Evolutionary conservation across 1,140 invertebrate genomes (phyloP).

Genomic region (Thaumetopoea pityocampa): DNA sequence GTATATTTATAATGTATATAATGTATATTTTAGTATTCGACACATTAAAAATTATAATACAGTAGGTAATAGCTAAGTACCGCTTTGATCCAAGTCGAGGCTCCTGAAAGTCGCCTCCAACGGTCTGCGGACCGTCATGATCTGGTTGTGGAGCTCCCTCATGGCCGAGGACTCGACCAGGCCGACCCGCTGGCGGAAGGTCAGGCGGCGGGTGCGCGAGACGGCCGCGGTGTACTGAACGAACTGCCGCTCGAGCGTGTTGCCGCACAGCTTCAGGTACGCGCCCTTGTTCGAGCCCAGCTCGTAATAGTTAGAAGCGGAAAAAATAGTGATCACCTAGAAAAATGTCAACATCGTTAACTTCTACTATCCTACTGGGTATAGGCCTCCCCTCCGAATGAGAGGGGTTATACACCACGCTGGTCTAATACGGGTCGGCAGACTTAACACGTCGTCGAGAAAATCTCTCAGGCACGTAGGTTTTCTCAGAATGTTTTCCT

Average conservation of each 20-base stretch:
- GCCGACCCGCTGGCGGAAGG: conserved; percentile 88
- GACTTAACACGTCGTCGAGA: no score
- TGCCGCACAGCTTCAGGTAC: conserved; percentile 87
- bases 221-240: conserved; percentile 89
- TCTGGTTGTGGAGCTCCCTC: conserved; percentile 84
- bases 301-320: conserved; percentile 96
- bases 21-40: no score
- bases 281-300: conserved; percentile 94
- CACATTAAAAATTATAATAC: no score
- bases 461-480: no score
- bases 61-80: conserved; percentile 76
- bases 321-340: conserved; percentile 94
- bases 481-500: no score
- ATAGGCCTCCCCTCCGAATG: no score
- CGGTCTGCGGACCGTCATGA: conserved; percentile 81
- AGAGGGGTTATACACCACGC: no score
- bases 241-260: conserved; percentile 85
- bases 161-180: conserved; percentile 89
- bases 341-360: no score
- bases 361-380: no score
- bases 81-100: conserved; percentile 82
- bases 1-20: no score
- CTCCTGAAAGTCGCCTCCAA: conserved; percentile 84
- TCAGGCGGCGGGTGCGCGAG: conserved; percentile 81
- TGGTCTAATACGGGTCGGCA: no score